Percentiles rank a stretch among this genome's conserved stretches.
Conservation (phyloP, 2,797 vertebrate genomes). For the Tiaroga cobitis region DNA sequence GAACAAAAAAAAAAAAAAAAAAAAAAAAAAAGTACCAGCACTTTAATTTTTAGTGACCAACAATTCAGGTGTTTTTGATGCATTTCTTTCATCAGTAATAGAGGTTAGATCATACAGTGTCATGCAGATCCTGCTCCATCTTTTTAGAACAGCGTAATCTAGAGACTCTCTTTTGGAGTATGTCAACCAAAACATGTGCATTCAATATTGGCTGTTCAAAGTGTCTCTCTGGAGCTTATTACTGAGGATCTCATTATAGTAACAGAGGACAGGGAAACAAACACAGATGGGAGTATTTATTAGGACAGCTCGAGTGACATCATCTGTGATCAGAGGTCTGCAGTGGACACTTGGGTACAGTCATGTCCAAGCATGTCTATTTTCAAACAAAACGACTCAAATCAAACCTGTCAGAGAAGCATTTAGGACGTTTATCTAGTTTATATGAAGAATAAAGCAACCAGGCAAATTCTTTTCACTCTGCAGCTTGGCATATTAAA, state of each 20-base stretch:
- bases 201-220: conserved; percentile 24
- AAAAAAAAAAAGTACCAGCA: neutral
- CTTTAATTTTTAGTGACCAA: neutral
- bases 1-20: neutral
- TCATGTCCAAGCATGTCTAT: conserved; percentile 18
- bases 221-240: conserved; percentile 31
- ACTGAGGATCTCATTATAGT: conserved; percentile 41
- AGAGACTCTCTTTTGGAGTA: neutral
- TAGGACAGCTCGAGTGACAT: conserved; percentile 40
- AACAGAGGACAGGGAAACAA: conserved; percentile 36
- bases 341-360: neutral
- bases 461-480: neutral
- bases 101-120: conserved; percentile 1
- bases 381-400: neutral
- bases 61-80: neutral
- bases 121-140: neutral
- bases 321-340: conserved; percentile 16
- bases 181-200: conserved; percentile 29
- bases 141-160: neutral
- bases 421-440: conserved; percentile 1
- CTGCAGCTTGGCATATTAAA: conserved; percentile 11
- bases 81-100: neutral
- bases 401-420: conserved; percentile 6
- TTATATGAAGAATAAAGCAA: conserved; percentile 16
- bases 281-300: conserved; percentile 40